Conservation (phyloP, 2,888 invertebrate species). For the Mythimna pallens region DNA sequence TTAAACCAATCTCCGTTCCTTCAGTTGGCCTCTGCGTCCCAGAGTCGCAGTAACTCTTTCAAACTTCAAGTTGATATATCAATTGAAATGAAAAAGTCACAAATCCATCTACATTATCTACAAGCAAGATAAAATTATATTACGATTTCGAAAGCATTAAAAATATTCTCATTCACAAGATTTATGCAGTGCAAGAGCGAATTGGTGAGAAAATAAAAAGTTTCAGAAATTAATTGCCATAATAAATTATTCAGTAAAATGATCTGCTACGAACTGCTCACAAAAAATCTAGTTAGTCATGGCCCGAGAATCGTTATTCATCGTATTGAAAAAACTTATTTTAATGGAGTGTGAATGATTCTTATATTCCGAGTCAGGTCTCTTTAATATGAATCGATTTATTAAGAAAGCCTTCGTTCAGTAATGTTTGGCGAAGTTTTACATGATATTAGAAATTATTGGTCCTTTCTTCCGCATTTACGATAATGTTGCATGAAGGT, state of each 20-base stretch:
- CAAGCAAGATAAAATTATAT: constrained; percentile 29
- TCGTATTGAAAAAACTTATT: constrained; percentile 59
- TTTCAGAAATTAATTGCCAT: constrained; percentile 59
- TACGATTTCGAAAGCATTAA: constrained; percentile 4
- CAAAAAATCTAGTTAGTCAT: constrained; percentile 60
- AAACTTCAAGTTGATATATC: neutral
- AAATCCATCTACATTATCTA: neutral
- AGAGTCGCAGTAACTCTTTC: too few relatives aligned
- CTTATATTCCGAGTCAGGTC: constrained; percentile 31
- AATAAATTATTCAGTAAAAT: constrained; percentile 63
- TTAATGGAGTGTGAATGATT: constrained; percentile 53
- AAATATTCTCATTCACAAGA: constrained; percentile 35
- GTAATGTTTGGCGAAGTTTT: constrained; percentile 12
- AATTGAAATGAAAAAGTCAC: too few relatives aligned
- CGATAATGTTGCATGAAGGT: constrained; percentile 11
- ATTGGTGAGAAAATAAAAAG: constrained; percentile 37
- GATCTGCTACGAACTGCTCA: constrained; percentile 39
- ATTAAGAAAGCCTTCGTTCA: constrained; percentile 25
- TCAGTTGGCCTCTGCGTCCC: too few relatives aligned
- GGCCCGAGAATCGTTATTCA: constrained; percentile 55
- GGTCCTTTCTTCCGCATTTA: constrained; percentile 11
- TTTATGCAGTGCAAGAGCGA: constrained; percentile 40
- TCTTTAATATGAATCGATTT: constrained; percentile 39
- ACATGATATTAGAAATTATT: constrained; percentile 41
- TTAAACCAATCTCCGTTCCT: too few relatives aligned